Percentiles rank a stretch among this genome's conserved stretches.
Evolutionary conservation across 2,113 vertebrate species (phyloP).

Genomic region (Nyctereutes procyonoides): DNA sequence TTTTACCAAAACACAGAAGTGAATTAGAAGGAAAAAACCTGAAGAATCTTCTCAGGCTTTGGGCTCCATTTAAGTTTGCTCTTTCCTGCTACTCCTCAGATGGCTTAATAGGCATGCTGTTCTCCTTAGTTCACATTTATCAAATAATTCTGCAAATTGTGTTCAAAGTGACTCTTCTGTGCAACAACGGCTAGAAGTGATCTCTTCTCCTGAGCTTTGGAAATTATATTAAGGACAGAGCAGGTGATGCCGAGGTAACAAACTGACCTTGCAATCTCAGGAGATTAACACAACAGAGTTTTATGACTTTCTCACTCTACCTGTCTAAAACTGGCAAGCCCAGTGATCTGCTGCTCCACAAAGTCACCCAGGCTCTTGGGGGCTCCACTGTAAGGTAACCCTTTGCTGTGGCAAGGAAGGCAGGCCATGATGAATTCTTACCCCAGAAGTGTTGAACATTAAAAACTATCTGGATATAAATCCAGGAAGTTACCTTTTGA

Average conservation of each 20-base stretch:
- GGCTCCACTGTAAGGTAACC: not conserved
- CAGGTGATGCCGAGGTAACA: not conserved
- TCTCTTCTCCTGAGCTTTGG: not conserved
- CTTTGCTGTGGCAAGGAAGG: not conserved
- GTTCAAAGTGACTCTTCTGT: not conserved
- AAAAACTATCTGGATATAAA: not conserved
- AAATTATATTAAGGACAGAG: not conserved
- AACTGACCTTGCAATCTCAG: not conserved
- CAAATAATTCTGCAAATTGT: not conserved
- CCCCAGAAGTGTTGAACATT: fast-evolving
- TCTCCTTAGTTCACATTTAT: not conserved
- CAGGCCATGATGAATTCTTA: not conserved
- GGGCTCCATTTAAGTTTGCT: not conserved
- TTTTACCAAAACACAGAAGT: not conserved
- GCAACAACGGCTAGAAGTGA: not conserved
- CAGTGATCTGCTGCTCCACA: not conserved
- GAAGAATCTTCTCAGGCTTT: not conserved
- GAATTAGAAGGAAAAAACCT: not conserved
- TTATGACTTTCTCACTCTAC: not conserved
- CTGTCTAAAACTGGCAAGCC: not conserved
- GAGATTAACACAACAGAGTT: not conserved
- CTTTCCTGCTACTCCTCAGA: not conserved
- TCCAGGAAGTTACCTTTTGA: not conserved
- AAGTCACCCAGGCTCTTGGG: not conserved
- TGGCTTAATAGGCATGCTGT: not conserved